phyloP scores from a whole-genome alignment of 2,113 vertebrate genomes.

The Indicator maculatus region DNA sequence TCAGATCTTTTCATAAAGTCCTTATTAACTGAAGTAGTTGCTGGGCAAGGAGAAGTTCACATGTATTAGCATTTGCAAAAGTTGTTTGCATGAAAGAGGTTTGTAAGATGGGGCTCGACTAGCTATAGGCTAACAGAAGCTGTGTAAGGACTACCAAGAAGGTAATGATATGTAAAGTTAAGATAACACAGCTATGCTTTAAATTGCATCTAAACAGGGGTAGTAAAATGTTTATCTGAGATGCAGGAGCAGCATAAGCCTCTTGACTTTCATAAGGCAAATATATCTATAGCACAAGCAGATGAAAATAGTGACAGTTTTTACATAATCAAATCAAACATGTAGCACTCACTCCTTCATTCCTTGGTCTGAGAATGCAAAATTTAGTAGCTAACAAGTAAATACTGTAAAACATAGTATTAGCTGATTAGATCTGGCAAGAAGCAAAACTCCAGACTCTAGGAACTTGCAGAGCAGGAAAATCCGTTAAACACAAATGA shows the following conservation, averaged over 20 bases:
- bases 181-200: neutral
- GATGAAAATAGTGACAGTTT: constrained; percentile 32
- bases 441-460: constrained; percentile 7
- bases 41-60: neutral
- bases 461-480: constrained; percentile 34
- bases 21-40: neutral
- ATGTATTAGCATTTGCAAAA: neutral
- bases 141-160: neutral
- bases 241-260: neutral
- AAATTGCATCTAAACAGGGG: neutral
- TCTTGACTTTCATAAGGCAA: constrained; percentile 13
- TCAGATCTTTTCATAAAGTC: neutral
- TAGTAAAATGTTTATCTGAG: constrained; percentile 16
- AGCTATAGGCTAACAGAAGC: neutral
- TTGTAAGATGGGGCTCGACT: neutral
- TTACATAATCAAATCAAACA: neutral
- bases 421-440: constrained; percentile 23
- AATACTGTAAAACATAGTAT: constrained; percentile 20
- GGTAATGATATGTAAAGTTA: neutral
- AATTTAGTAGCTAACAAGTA: constrained; percentile 27
- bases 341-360: neutral
- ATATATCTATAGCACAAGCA: neutral
- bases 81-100: neutral
- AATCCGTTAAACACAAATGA: constrained; percentile 27
- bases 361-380: constrained; percentile 9